These are phyloP conservation scores for Sprattus sprattus DNA, from an alignment of 2,113 vertebrate genomes.

Conservation along the genomic window DNA sequence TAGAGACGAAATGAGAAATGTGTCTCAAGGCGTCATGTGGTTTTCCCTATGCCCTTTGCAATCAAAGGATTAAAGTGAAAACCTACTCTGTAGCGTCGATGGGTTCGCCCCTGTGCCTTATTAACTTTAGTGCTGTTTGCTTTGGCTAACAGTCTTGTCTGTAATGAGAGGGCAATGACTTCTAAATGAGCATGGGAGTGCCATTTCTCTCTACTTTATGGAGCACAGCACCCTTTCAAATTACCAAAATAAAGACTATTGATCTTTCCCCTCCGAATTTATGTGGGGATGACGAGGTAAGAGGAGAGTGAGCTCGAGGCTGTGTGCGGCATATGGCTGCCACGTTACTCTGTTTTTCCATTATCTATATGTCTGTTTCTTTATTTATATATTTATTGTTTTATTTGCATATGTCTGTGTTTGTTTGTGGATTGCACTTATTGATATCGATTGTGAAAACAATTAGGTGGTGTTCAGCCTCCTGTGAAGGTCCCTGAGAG, in stretches of 20 bases:
- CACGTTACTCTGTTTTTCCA: neutral
- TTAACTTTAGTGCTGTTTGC: conserved; percentile 24
- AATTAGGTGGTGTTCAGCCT: neutral
- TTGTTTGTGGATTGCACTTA: neutral
- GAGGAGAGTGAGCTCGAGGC: neutral
- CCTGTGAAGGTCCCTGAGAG: neutral
- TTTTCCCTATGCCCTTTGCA: neutral
- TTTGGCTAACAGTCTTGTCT: conserved; percentile 9
- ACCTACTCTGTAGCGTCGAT: neutral
- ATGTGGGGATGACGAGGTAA: conserved; percentile 26
- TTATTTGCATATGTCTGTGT: neutral
- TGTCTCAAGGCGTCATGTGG: neutral
- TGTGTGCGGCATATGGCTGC: neutral
- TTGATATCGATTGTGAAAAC: neutral
- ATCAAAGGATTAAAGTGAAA: neutral
- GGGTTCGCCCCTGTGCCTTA: neutral
- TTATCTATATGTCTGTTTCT: neutral
- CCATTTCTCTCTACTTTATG: conserved; percentile 18
- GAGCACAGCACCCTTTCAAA: conserved; percentile 15
- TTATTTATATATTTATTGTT: neutral
- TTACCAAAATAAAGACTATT: conserved; percentile 31
- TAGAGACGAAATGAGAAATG: neutral
- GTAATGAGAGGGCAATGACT: conserved; percentile 18
- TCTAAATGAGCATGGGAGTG: conserved; percentile 23
- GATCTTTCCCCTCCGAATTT: conserved; percentile 33